phyloP scores from a whole-genome alignment of 1,140 invertebrate species.

The Varroa destructor region DNA sequence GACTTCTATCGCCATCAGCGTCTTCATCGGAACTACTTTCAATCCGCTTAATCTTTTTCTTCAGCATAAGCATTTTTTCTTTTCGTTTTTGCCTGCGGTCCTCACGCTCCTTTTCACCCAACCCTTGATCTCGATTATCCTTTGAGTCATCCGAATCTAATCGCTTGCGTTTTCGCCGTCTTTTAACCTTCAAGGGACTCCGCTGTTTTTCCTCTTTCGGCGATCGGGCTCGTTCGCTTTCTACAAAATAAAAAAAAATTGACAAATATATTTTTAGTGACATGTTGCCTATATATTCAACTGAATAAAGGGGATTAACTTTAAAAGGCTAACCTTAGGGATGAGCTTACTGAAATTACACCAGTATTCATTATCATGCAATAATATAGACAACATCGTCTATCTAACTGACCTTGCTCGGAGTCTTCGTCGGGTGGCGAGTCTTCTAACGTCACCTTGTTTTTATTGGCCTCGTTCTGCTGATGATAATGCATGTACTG shows the following conservation, averaged over 20 bases:
- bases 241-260: neutral
- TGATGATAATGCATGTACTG: conserved; percentile 23
- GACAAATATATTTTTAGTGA: neutral
- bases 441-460: conserved; percentile 10
- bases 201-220: neutral
- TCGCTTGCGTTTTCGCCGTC: neutral
- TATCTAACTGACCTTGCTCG: too few relatives aligned
- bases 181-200: neutral
- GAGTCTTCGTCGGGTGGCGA: conserved; percentile 33
- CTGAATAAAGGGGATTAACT: too few relatives aligned
- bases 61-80: conserved; percentile 33
- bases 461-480: conserved; percentile 20
- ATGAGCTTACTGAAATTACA: too few relatives aligned
- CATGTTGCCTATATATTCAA: neutral
- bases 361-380: too few relatives aligned
- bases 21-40: conserved; percentile 36
- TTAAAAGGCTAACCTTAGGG: too few relatives aligned
- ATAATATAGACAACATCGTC: too few relatives aligned
- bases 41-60: conserved; percentile 25
- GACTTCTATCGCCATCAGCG: conserved; percentile 32
- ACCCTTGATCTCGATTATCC: conserved; percentile 34
- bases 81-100: conserved; percentile 29
- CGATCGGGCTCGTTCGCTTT: conserved; percentile 12
- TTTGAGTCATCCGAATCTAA: conserved; percentile 36
- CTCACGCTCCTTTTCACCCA: neutral